Conservation (phyloP, 2,888 invertebrate genomes). For the Toxonevra muliebris region DNA sequence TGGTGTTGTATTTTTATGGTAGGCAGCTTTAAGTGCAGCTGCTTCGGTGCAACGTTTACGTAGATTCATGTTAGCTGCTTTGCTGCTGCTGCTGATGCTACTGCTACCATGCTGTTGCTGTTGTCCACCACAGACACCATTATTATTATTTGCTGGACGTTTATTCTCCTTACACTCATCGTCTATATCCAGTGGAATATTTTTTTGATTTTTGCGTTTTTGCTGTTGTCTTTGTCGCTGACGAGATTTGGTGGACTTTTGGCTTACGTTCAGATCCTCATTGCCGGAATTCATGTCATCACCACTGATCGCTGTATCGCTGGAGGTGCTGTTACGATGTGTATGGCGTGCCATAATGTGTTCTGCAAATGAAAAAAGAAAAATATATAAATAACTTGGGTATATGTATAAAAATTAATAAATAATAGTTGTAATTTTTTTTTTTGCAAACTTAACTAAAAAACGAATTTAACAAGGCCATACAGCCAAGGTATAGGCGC, state of each 20-base stretch:
- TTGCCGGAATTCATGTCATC: slow-evolving; percentile 57
- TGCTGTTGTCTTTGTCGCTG: slow-evolving; percentile 33
- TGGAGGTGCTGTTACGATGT: slow-evolving; percentile 58
- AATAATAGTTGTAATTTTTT: too few relatives aligned
- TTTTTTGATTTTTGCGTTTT: slow-evolving; percentile 10
- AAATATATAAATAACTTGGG: neutral
- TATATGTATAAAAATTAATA: too few relatives aligned
- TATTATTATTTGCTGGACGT: slow-evolving; percentile 8
- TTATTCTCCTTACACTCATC: slow-evolving; percentile 37
- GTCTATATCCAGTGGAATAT: slow-evolving; percentile 30
- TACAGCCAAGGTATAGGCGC: too few relatives aligned
- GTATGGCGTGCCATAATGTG: slow-evolving; percentile 51
- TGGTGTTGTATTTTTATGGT: slow-evolving; percentile 9
- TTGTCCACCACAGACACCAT: neutral
- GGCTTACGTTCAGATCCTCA: slow-evolving; percentile 48
- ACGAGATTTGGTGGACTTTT: slow-evolving; percentile 35
- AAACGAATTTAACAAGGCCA: too few relatives aligned
- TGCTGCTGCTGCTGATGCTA: slow-evolving; percentile 35
- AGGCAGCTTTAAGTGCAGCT: slow-evolving; percentile 36
- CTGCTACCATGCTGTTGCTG: slow-evolving; percentile 24
- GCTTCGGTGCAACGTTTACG: slow-evolving; percentile 41
- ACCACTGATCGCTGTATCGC: slow-evolving; percentile 52
- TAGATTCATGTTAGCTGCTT: slow-evolving; percentile 29
- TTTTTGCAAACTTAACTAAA: too few relatives aligned
- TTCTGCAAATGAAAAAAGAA: slow-evolving; percentile 41